Evolutionary conservation across 2,797 vertebrate species (phyloP).

Genomic region (Paguma larvata): DNA sequence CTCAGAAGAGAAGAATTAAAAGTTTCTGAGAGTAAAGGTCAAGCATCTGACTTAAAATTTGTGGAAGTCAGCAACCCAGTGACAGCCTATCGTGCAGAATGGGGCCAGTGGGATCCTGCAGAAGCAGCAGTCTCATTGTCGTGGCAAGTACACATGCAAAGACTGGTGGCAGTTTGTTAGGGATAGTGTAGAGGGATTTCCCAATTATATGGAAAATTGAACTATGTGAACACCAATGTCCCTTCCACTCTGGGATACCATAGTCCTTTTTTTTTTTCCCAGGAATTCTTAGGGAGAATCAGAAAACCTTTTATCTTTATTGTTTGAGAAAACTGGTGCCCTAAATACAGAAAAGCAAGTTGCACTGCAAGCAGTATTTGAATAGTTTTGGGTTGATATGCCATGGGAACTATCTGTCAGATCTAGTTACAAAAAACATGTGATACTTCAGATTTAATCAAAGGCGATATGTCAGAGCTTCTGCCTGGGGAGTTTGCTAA

Average conservation of each 20-base stretch:
- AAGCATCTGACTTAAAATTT: neutral
- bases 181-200: neutral
- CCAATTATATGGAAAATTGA: neutral
- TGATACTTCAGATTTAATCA: slow-evolving; percentile 64
- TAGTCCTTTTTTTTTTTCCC: neutral
- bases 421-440: slow-evolving; percentile 49
- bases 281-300: slow-evolving; percentile 16
- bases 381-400: slow-evolving; percentile 39
- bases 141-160: neutral
- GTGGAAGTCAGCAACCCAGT: neutral
- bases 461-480: slow-evolving; percentile 2
- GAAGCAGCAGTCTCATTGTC: neutral
- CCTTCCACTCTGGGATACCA: neutral
- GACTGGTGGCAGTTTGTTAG: neutral
- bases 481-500: slow-evolving; percentile 61
- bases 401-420: slow-evolving; percentile 21
- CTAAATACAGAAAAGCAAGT: slow-evolving; percentile 21
- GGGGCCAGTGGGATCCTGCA: neutral
- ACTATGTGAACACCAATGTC: neutral
- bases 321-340: slow-evolving; percentile 22
- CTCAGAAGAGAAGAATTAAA: neutral
- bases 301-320: slow-evolving; percentile 25
- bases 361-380: neutral
- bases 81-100: neutral
- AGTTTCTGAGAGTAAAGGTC: neutral